Base-by-base conservation (phyloP, 2,888 invertebrate species). In the Helicoverpa assulta region DNA sequence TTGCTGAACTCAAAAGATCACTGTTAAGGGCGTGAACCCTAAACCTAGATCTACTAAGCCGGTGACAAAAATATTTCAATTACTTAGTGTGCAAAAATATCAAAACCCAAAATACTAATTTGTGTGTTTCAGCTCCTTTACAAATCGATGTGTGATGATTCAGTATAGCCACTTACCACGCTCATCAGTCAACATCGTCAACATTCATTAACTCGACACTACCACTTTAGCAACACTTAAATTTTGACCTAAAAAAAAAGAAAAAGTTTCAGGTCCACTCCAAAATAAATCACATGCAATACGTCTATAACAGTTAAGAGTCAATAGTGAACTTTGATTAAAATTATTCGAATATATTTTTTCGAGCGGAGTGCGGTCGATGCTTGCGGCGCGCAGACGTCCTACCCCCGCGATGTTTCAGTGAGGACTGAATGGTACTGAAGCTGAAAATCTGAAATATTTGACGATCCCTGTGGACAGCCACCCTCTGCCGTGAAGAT, bases 131-230 rank as follows among this genome's bases (percentile, higher is more conserved):
- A 47, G 26, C 12, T 72, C 37, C 55, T 51, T 37, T 73, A 67
- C 65, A 84, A 80, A 78, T 73, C 53, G 63, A 66, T 64, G 64
- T 69, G 40, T 72, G 54, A 82, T 75, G 54, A 82, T 75, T 77
- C 76, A 73, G 78, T 78, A 80, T 73, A 81, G 80, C 75, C 84
- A 93, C 93, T 93, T 90, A 93, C 93, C 92, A 84, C 81, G 75
- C 81, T 86, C 81, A 86, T 87, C 83, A 83, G 87, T 88, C 88
- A 90, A 89, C 85, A 87, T 82, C 84, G 85, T 87, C 89, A 88
- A 90, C 87, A 87, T 89, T 89, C 82, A 88, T 90, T 86, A 88
- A 85, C 85, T 76, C 78, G 74, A 67, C 82, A 87, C 82, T 79
- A 83, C 68, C 88, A 91, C 89, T 82, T 76, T 73, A 78, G 60